phyloP scores from a whole-genome alignment of 2,113 vertebrate genomes.

The Mobula birostris region DNA sequence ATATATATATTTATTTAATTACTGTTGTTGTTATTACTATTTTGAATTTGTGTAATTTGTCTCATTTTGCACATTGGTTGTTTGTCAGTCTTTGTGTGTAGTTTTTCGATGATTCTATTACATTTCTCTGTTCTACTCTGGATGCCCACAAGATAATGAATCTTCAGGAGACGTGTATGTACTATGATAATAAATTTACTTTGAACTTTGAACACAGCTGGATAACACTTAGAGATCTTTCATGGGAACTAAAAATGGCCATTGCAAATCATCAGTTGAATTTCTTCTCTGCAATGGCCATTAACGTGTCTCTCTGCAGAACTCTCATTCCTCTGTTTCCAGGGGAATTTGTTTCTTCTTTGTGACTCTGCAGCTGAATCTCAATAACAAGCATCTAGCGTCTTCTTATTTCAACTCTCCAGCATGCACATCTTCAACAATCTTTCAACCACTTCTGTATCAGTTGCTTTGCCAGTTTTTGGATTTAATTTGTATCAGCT shows the following conservation, averaged over 20 bases:
- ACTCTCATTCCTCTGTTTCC: neutral
- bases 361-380: neutral
- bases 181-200: no score
- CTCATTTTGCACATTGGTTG: no score
- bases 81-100: no score
- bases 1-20: no score
- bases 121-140: no score
- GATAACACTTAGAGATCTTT: neutral
- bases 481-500: neutral
- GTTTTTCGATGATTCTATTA: no score
- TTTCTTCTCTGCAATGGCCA: neutral
- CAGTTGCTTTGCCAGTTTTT: neutral
- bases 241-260: neutral
- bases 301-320: neutral
- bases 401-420: neutral
- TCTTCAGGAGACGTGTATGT: no score
- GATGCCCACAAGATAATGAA: no score
- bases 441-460: neutral
- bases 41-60: no score
- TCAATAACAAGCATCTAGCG: neutral
- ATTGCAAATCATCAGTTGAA: neutral
- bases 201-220: neutral
- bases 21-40: no score
- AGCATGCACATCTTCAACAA: neutral
- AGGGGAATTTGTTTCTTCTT: neutral